Evolutionary conservation across 1,140 invertebrate genomes (phyloP), one percentile per base, ranked within the genome.

Genomic region (Notospermus geniculatus): DNA sequence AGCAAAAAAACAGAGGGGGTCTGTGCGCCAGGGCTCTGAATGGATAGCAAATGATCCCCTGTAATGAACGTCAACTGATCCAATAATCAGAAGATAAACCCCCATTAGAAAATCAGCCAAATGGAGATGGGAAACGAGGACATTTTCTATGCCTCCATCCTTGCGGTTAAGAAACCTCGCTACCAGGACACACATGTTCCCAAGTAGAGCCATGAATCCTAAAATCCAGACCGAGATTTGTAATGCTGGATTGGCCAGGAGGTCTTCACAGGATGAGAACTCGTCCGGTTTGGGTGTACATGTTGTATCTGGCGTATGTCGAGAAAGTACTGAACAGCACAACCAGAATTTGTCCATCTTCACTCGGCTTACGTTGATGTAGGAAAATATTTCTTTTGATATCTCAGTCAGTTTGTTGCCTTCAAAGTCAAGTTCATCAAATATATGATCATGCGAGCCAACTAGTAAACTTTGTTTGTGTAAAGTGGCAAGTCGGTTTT

Each of bases 131-230:
- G 25, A 4, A n/a, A 27, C 25, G 5, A 50, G n/a, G n/a, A 5
- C 4, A 23, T 23, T 50, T 27, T 5, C n/a, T 7, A 50, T n/a
- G n/a, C 19, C 46, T 9, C 46, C 25, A 7, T 50, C 25, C 46
- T 50, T 50, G 4, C 4, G 4, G 46, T 50, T 4, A 27, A 50
- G 4, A n/a, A 5, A 27, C n/a, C 56, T 17, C 56, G 29, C 46
- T 9, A 57, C 22, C 15, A 57, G 7, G 13, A 57, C 56, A 32
- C 46, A 32, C 19, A 19, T 5, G 22, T 57, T 57, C 9, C 56
- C 56, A 28, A 57, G 17, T 7, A 57, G n/a, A 5, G 56, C 56
- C 13, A 57, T 57, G 22, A 57, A 17, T 2, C 56, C 56, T n/a
- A 57, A 22, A 57, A 57, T 23, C 56, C 56, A 57, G 19, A 57